These are phyloP conservation scores for Dicycla oo DNA, from an alignment of 2,888 invertebrate species.

Conservation along the genomic window DNA sequence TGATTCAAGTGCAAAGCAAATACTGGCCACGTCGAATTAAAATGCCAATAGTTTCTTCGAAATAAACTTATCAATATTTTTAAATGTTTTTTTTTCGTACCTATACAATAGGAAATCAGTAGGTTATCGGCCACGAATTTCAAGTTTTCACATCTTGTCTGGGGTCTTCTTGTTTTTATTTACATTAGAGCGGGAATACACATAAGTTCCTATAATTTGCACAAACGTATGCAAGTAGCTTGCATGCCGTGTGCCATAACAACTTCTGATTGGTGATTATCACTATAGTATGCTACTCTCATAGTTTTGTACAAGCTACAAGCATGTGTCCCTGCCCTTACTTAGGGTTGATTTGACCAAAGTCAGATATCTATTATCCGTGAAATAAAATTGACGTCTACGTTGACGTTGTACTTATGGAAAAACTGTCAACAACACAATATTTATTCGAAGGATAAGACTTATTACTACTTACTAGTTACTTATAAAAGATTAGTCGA, in stretches of 20 bases:
- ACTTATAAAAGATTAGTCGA: neutral
- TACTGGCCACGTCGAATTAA: constrained; percentile 56
- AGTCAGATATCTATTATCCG: neutral
- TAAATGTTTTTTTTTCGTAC: constrained; percentile 5
- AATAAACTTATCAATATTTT: constrained; percentile 9
- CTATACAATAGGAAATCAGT: neutral
- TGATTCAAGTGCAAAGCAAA: constrained; percentile 60
- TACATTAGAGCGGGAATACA: constrained; percentile 27
- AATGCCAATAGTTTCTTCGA: constrained; percentile 32
- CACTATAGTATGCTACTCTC: too few relatives aligned
- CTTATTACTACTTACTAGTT: neutral
- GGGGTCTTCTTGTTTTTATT: constrained; percentile 30
- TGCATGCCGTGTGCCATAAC: too few relatives aligned
- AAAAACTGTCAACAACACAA: neutral
- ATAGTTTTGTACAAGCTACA: too few relatives aligned
- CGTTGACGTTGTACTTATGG: neutral
- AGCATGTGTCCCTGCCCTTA: too few relatives aligned
- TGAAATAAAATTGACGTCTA: neutral
- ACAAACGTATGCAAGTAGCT: too few relatives aligned
- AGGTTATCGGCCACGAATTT: constrained; percentile 5
- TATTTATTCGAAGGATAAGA: neutral
- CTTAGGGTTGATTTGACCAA: neutral
- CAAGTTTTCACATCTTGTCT: constrained; percentile 3
- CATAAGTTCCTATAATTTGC: too few relatives aligned
- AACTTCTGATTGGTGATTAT: too few relatives aligned